Evolutionary conservation across 1,140 invertebrate genomes (phyloP).

Genomic region (Steinernema feltiae): DNA sequence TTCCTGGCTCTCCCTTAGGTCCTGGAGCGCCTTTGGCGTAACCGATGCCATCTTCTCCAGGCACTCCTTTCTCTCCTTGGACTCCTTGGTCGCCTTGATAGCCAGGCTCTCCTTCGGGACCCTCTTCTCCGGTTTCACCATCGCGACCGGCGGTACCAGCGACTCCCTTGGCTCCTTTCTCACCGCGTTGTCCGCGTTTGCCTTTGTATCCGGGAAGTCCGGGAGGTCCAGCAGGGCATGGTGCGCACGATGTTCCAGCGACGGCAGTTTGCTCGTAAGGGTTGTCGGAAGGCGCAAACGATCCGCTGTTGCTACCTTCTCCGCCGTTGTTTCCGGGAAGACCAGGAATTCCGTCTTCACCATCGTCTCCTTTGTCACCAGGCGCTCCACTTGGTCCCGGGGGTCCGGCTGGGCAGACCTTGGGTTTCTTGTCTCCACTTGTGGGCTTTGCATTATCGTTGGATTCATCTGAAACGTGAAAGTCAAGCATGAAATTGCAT

Average conservation of each 20-base stretch:
- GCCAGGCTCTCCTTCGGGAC: conserved; percentile 32
- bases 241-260: neutral
- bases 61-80: conserved; percentile 22
- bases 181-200: conserved; percentile 26
- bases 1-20: conserved; percentile 30
- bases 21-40: conserved; percentile 30
- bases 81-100: conserved; percentile 22
- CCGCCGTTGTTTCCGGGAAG: conserved; percentile 16
- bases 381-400: conserved; percentile 27
- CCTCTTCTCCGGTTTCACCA: conserved; percentile 29
- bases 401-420: conserved; percentile 11
- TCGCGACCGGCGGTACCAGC: conserved; percentile 27
- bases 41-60: conserved; percentile 28
- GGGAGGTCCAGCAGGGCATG: conserved; percentile 30
- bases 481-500: neutral
- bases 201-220: conserved; percentile 25
- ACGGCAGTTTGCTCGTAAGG: neutral
- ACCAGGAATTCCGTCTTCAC: conserved; percentile 9
- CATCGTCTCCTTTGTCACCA: conserved; percentile 16
- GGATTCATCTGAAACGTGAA: neutral
- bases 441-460: neutral
- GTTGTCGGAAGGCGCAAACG: neutral
- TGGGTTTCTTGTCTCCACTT: neutral
- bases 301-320: neutral
- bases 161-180: conserved; percentile 27